phyloP scores from a whole-genome alignment of 92 coral and sea anemone genomes.

The Epizoanthus ramosus region DNA sequence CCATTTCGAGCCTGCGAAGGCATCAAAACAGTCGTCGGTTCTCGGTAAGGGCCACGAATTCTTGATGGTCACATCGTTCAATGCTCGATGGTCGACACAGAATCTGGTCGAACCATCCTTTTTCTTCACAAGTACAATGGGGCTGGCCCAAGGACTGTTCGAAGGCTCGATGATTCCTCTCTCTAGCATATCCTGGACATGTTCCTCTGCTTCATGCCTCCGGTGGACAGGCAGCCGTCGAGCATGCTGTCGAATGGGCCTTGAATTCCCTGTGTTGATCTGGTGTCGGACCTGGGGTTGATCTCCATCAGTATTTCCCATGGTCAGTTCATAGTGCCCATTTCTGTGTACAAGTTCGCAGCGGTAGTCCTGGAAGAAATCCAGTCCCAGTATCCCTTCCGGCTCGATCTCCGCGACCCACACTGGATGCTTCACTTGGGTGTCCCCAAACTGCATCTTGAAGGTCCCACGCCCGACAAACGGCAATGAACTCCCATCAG shows the following conservation, averaged over 20 bases:
- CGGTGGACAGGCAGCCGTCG: slow-evolving; percentile 38
- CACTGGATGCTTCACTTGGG: neutral
- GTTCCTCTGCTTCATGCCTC: slow-evolving; percentile 37
- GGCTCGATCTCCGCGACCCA: slow-evolving; percentile 53
- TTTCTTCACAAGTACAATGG: slow-evolving; percentile 16
- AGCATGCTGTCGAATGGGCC: slow-evolving; percentile 44
- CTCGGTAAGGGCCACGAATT: slow-evolving; percentile 38
- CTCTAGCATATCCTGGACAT: slow-evolving; percentile 49
- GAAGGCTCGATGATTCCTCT: slow-evolving; percentile 33
- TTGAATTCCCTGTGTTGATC: slow-evolving; percentile 46
- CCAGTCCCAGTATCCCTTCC: slow-evolving; percentile 57
- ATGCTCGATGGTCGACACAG: slow-evolving; percentile 39
- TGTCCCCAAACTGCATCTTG: slow-evolving; percentile 34
- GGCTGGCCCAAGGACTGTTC: slow-evolving; percentile 43
- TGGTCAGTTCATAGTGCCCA: slow-evolving; percentile 42
- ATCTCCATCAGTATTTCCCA: slow-evolving; percentile 17
- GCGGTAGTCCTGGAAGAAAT: slow-evolving; percentile 43
- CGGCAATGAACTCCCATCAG: slow-evolving; percentile 50
- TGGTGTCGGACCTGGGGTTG: slow-evolving; percentile 21
- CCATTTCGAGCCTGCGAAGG: slow-evolving; percentile 44
- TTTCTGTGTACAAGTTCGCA: slow-evolving; percentile 47
- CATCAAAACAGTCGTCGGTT: slow-evolving; percentile 28
- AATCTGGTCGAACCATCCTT: slow-evolving; percentile 29
- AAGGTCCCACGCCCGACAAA: slow-evolving; percentile 43
- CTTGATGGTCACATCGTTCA: slow-evolving; percentile 34